Base-by-base conservation (phyloP, 2,797 vertebrate species). In the Sebastes oblongus region DNA sequence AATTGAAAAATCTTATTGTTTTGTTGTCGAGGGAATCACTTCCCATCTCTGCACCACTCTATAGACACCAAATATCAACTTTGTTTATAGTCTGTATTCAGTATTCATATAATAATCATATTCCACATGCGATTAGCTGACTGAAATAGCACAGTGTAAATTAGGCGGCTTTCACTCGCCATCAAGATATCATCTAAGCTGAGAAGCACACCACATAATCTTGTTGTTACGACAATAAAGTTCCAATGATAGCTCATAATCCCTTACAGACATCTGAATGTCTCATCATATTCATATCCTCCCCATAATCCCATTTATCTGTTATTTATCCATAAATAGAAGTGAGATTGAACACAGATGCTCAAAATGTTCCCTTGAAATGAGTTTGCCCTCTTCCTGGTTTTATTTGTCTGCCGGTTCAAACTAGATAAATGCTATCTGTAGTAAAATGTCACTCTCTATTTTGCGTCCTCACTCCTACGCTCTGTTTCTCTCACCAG, bases 401-500 rank as follows among this genome's bases (percentile, higher is more conserved):
- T 77, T 59, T 64, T 3, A 62, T 59, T 71, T 61, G 24, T 68
- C 56, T 67, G 27, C 34, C 58, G 32, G 14, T 86, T 83, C 29
- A 86, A 78, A 62, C 72, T 24, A 30, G 54, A 54, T 25, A 20
- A 72, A 75, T 42, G 8, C 52, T 78, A 18, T 83, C 27, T 54
- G 20, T 52, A 27, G 24, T 72, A 22, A 82, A 81, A 69, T 4
- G 34, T 85, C 73, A 75, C 30, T 50, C 18, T 81, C 39, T 46
- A 8, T 76, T 77, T 85, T 55, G 7, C 25, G n/a, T 74, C 67
- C 70, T 82, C 77, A 82, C 70, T 83, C 72, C 75, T 39, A 75
- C 75, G 70, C 55, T 56, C 39, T 36, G 58, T 46, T 69, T 73
- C 39, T 67, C 73, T 77, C 77, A 65, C 56, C 61, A 39, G 66